Evolutionary conservation across 2,113 vertebrate species (phyloP).

Genomic region (Arvicanthis niloticus): DNA sequence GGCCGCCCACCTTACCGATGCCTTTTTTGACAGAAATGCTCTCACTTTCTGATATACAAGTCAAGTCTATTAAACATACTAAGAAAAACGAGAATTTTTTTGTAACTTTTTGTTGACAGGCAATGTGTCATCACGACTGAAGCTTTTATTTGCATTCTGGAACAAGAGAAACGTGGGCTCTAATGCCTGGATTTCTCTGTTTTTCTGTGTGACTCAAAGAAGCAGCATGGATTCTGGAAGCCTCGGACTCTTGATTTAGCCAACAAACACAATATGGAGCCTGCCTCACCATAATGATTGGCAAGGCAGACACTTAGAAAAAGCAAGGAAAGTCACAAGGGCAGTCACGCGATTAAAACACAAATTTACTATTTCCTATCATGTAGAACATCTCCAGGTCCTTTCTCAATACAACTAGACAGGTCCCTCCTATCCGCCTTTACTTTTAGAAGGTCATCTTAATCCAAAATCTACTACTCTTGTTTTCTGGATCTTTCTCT

Average conservation of each 20-base stretch:
- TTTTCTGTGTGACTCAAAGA: conserved; percentile 7
- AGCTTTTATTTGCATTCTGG: not conserved
- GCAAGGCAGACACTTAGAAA: not conserved
- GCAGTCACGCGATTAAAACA: not conserved
- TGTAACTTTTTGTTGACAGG: not conserved
- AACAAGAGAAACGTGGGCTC: conserved; percentile 9
- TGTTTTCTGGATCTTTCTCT: not conserved
- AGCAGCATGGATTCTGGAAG: not conserved
- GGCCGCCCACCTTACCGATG: not conserved
- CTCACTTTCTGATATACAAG: conserved; percentile 18
- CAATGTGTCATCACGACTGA: not conserved
- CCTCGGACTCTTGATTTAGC: not conserved
- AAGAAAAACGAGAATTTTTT: conserved; percentile 22
- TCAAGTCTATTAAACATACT: not conserved
- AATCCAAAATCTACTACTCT: conserved; percentile 7
- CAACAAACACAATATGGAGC: not conserved
- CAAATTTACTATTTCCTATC: not conserved
- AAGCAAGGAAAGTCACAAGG: not conserved
- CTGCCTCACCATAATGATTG: not conserved
- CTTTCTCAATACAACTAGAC: not conserved
- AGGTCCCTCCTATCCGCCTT: not conserved
- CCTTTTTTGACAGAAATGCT: conserved; percentile 19
- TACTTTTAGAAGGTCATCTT: not conserved
- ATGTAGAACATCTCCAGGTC: not conserved
- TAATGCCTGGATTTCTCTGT: not conserved